A percentile compares a stretch with the other conserved stretches of the same genome.
Conservation (phyloP, 1,140 invertebrate genomes). For the Maniola jurtina region DNA sequence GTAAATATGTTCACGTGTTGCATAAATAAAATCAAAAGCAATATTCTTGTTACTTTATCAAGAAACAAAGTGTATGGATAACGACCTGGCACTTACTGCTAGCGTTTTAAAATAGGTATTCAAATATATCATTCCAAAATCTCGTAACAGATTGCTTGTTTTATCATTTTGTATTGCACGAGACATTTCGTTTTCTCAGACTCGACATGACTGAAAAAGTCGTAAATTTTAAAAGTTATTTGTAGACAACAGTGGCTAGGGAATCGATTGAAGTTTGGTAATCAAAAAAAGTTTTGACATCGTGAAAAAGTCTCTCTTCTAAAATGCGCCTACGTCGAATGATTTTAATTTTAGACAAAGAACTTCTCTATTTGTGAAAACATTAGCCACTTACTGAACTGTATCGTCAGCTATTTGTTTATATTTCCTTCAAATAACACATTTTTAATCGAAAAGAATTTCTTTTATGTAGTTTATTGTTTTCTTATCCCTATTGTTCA, state of each 20-base stretch:
- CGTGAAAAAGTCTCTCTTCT: background rate
- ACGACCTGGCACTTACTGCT: constrained; percentile 8
- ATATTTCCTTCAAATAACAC: too few relatives aligned
- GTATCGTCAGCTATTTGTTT: too few relatives aligned
- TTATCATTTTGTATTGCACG: background rate
- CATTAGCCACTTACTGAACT: too few relatives aligned
- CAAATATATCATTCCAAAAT: constrained; percentile 10
- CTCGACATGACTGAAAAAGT: background rate
- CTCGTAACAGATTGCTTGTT: constrained; percentile 10
- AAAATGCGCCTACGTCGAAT: too few relatives aligned
- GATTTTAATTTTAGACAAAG: too few relatives aligned
- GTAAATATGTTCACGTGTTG: background rate
- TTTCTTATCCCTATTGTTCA: too few relatives aligned
- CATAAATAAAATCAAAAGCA: background rate
- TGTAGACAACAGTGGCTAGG: background rate
- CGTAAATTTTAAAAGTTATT: constrained; percentile 12
- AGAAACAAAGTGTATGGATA: constrained; percentile 14
- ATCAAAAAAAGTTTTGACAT: background rate
- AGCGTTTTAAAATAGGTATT: constrained; percentile 21
- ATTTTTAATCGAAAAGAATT: too few relatives aligned
- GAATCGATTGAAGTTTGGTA: background rate
- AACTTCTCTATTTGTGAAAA: too few relatives aligned
- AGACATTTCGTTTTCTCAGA: constrained; percentile 1
- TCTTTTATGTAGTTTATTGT: too few relatives aligned
- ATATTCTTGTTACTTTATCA: background rate